A percentile compares a stretch with the other conserved stretches of the same genome.
Evolutionary conservation across 1,140 invertebrate genomes (phyloP).

Genomic region (Aphaenogaster rudis): DNA sequence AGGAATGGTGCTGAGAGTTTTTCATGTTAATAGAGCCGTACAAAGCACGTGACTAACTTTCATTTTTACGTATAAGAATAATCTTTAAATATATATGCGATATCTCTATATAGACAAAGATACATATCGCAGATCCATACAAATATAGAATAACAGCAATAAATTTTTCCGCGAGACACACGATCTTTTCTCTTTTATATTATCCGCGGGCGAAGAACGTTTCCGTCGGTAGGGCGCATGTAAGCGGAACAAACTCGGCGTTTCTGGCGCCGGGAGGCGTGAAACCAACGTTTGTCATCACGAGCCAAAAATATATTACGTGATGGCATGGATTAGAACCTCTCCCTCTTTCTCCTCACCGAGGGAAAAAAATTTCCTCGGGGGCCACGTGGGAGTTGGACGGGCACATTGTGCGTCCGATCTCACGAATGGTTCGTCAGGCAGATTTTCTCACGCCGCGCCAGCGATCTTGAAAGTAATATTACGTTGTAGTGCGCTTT

Average conservation of each 20-base stretch:
- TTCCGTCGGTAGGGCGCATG: not conserved
- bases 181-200: not conserved
- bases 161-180: not conserved
- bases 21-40: not conserved
- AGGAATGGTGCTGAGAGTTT: constrained; percentile 10
- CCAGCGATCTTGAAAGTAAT: constrained; percentile 60
- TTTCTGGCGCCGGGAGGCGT: constrained; percentile 30
- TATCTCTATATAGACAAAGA: not conserved
- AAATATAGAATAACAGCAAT: not conserved
- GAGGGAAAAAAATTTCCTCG: constrained; percentile 29
- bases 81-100: not conserved
- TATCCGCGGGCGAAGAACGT: not conserved
- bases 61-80: constrained; percentile 11
- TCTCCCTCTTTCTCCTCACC: not conserved
- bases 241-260: not conserved
- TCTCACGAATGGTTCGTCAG: constrained; percentile 37
- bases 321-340: constrained; percentile 22
- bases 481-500: constrained; percentile 33
- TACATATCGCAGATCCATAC: not conserved
- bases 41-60: constrained; percentile 10
- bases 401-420: constrained; percentile 29
- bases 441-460: constrained; percentile 60
- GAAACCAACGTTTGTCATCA: constrained; percentile 43
- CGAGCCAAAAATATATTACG: constrained; percentile 56
- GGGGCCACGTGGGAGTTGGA: constrained; percentile 28